Evolutionary conservation across 2,888 invertebrate genomes (phyloP), one percentile per base, ranked within the genome.

Genomic region (Chirona hameri): DNA sequence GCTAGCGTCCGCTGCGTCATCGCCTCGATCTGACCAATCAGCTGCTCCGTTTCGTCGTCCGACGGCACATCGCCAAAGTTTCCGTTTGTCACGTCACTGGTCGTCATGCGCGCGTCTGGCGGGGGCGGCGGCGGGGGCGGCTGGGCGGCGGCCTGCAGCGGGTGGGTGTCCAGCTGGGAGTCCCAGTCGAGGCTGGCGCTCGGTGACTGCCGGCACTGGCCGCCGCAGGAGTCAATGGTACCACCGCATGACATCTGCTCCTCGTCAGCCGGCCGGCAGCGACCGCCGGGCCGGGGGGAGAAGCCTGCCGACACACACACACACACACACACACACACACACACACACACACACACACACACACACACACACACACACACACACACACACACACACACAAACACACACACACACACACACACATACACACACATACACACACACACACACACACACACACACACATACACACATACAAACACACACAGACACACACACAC

Each of bases 121-220:
- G 60, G 4, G 7, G 60, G 60, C 60, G 24, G 60, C 60, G 60
- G 60, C 60, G n/a, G 60, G 24, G 57, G 18, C 18, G 31, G 27
- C 65, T 4, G 31, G 24, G 29, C 72, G 18, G 31, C 18, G 2
- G 72, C 10, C 9, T 39, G 31, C 21, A 76, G 76, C 18, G 21
- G 76, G 39, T 39, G 39, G 21, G 14, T n/a, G 72, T 72, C 72
- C 15, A 21, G 29, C 21, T 76, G 4, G 39, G 76, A 15, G 39
- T 76, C 76, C 76, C 76, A 76, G 76, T 76, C 76, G 18, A 76
- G 76, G 39, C 76, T 76, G 69, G 69, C n/a, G 24, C 21, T 21
- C 39, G 76, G 29, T 7, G 21, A 0, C 15, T 76, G 31, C 10
- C 76, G 76, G 3, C 21, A 21, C 21, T n/a, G n/a, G n/a, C n/a